Conservation (phyloP, 2,888 invertebrate genomes). For the Diplolepis rosae region DNA sequence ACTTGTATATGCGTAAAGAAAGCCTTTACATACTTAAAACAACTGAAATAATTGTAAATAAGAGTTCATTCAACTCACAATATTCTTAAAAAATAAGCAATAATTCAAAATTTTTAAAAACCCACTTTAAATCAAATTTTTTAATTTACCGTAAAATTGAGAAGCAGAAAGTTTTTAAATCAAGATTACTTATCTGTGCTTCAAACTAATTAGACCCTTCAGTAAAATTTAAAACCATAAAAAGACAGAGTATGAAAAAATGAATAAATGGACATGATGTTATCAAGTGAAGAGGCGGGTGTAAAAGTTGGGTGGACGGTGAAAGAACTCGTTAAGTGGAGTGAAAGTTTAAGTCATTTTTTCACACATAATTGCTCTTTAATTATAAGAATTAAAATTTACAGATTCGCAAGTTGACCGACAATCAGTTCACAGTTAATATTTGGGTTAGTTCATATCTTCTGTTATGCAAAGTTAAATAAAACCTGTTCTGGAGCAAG, state of each 20-base stretch:
- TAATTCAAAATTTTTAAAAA: not conserved
- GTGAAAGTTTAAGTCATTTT: slow-evolving; percentile 23
- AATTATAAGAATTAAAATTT: slow-evolving; percentile 26
- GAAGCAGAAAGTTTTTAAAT: not conserved
- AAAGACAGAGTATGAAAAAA: not conserved
- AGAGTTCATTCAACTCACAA: too few species aligned
- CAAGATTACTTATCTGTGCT: too few species aligned
- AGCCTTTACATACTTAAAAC: too few species aligned
- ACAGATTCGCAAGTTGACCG: not conserved
- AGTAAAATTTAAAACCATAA: too few species aligned
- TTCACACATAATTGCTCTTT: slow-evolving; percentile 15
- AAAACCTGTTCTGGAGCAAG: not conserved
- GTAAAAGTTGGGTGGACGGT: not conserved
- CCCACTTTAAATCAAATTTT: too few species aligned
- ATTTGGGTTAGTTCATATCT: slow-evolving; percentile 20
- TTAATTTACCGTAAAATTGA: not conserved
- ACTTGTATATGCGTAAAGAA: slow-evolving; percentile 6
- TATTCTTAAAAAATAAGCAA: not conserved
- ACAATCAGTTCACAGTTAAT: not conserved
- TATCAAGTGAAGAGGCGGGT: not conserved
- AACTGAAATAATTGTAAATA: too few species aligned
- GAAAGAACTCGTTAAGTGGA: slow-evolving; percentile 13
- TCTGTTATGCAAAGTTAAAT: slow-evolving; percentile 5
- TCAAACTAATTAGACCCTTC: too few species aligned
- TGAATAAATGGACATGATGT: not conserved